Evolutionary conservation across 2,888 invertebrate species (phyloP).

Genomic region (Bibio marci): DNA sequence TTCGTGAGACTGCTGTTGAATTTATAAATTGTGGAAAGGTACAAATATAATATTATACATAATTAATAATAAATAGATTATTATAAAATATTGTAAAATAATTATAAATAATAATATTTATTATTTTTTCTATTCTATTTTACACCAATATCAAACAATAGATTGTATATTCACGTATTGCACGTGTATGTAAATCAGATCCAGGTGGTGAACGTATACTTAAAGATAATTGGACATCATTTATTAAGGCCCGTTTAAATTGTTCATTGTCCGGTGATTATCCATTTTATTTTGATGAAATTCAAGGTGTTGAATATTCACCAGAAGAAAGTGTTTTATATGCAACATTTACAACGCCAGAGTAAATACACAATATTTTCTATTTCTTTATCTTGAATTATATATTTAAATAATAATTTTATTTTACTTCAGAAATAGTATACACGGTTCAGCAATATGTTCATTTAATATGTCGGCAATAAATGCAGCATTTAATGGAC

Average conservation of each 20-base stretch:
- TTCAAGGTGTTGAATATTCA: constrained; percentile 68
- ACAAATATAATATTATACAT: constrained; percentile 12
- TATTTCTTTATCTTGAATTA: neutral
- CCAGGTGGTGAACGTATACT: constrained; percentile 56
- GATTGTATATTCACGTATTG: constrained; percentile 79
- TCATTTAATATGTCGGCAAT: constrained; percentile 74
- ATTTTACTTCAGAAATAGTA: constrained; percentile 49
- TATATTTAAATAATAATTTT: no score
- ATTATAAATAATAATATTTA: neutral
- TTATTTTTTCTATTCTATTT: neutral
- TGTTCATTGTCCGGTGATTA: constrained; percentile 72
- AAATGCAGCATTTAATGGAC: constrained; percentile 63
- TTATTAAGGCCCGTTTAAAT: constrained; percentile 67
- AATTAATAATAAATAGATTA: neutral
- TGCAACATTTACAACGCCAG: constrained; percentile 69
- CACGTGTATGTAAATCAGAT: constrained; percentile 82
- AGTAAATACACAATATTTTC: constrained; percentile 30
- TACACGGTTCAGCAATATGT: constrained; percentile 83
- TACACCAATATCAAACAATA: no score
- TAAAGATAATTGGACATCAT: constrained; percentile 83
- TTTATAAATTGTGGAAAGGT: constrained; percentile 90
- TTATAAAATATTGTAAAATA: neutral
- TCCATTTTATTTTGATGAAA: constrained; percentile 76
- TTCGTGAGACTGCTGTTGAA: constrained; percentile 80
- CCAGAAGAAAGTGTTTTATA: constrained; percentile 61